Evolutionary conservation across 2,888 invertebrate species (phyloP).

Genomic region (Bombyx huttoni): DNA sequence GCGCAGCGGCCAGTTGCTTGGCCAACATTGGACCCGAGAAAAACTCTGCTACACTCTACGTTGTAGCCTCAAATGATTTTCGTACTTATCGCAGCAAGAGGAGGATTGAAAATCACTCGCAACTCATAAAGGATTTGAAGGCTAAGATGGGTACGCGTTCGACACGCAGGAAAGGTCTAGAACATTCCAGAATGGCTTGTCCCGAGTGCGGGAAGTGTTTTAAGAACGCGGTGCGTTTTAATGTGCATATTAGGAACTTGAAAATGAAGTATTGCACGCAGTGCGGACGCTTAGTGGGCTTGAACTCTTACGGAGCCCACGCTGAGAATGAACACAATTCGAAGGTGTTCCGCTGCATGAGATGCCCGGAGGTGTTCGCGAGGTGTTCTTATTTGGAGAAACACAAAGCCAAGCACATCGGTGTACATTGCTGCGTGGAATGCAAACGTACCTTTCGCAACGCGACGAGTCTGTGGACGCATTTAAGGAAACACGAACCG

Average conservation of each 20-base stretch:
- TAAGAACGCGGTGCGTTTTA: slow-evolving; percentile 13
- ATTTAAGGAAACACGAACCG: slow-evolving; percentile 21
- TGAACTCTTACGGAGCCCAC: slow-evolving; percentile 14
- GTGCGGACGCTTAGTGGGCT: slow-evolving; percentile 20
- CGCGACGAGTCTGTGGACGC: slow-evolving; percentile 13
- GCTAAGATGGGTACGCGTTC: not conserved
- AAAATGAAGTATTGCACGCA: slow-evolving; percentile 22
- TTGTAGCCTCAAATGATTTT: slow-evolving; percentile 15
- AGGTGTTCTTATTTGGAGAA: slow-evolving; percentile 1
- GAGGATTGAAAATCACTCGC: not conserved
- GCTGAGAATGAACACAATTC: slow-evolving; percentile 14
- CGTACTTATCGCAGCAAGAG: slow-evolving; percentile 3
- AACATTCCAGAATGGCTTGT: slow-evolving; percentile 14
- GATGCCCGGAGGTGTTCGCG: slow-evolving; percentile 21
- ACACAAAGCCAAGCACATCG: slow-evolving; percentile 14
- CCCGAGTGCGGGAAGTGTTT: slow-evolving; percentile 23
- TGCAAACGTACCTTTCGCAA: slow-evolving; percentile 23
- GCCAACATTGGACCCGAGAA: slow-evolving; percentile 8
- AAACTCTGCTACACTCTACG: slow-evolving; percentile 21
- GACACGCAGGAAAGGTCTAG: too few relatives aligned
- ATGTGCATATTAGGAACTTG: slow-evolving; percentile 22
- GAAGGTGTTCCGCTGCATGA: slow-evolving; percentile 14
- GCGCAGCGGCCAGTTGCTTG: slow-evolving; percentile 17
- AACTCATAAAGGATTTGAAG: not conserved
- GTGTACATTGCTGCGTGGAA: slow-evolving; percentile 18